These are phyloP conservation scores for Hemicentrotus pulcherrimus DNA, from an alignment of 35 echinoderm and acorn worm genomes.

Conservation along the genomic window DNA sequence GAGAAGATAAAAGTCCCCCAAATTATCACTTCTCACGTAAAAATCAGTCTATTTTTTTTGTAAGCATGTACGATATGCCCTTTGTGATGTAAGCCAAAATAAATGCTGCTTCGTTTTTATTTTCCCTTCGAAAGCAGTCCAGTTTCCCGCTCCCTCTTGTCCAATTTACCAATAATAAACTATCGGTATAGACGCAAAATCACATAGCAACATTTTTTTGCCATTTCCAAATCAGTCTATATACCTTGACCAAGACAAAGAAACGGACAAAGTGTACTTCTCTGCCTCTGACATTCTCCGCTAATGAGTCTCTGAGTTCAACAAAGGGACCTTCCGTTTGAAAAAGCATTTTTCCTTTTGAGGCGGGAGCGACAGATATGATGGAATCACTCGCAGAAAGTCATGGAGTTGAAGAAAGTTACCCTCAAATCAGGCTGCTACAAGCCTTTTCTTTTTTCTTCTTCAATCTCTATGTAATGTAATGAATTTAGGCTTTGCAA, in stretches of 20 bases:
- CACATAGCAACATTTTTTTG: slow-evolving; percentile 17
- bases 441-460: not conserved
- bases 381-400: slow-evolving; percentile 1
- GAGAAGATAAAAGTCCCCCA: not conserved
- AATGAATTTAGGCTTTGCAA: not conserved
- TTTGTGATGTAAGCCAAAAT: not conserved
- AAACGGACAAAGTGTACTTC: not conserved
- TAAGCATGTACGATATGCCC: not conserved
- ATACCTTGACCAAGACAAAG: slow-evolving; percentile 22
- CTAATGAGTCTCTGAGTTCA: not conserved
- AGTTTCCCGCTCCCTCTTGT: slow-evolving; percentile 14
- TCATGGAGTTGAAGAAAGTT: not conserved
- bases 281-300: not conserved
- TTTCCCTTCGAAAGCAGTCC: not conserved
- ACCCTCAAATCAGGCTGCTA: not conserved
- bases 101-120: not conserved
- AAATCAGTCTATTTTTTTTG: not conserved
- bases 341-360: slow-evolving; percentile 14
- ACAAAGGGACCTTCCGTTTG: not conserved
- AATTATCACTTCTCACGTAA: not conserved
- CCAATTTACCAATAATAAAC: slow-evolving; percentile 21
- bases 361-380: not conserved
- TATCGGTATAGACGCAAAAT: not conserved
- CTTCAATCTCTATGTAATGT: not conserved
- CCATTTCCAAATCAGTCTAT: not conserved